Percentiles rank a stretch among this genome's conserved stretches.
These are phyloP conservation scores for Hoplias malabaricus DNA, from an alignment of 2,113 vertebrate species.

Conservation along the genomic window DNA sequence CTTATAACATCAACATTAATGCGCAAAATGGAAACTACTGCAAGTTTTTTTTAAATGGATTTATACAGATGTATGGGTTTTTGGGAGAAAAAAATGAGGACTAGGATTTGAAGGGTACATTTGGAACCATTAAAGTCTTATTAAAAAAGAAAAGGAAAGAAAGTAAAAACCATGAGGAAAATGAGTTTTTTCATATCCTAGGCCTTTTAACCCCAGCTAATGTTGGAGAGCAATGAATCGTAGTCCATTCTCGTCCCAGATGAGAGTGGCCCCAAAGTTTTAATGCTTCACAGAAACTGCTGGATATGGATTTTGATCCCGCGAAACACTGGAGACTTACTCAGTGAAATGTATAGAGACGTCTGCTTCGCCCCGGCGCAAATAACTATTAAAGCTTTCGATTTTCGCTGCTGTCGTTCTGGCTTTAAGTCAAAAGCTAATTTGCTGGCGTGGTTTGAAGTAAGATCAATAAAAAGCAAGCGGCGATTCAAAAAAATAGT, in stretches of 20 bases:
- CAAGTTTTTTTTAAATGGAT: too few species aligned
- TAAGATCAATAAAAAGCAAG: constrained; percentile 60
- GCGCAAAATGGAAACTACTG: too few species aligned
- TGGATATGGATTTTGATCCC: constrained; percentile 6
- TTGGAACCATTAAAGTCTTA: too few species aligned
- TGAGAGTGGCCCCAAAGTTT: neutral
- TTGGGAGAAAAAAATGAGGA: too few species aligned
- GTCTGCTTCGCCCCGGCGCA: constrained; percentile 48
- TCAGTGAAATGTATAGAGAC: constrained; percentile 47
- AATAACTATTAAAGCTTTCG: constrained; percentile 65
- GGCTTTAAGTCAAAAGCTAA: constrained; percentile 69
- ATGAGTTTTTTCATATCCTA: too few species aligned
- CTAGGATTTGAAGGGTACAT: too few species aligned
- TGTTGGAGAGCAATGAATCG: neutral
- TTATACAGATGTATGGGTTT: too few species aligned
- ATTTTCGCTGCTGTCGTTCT: constrained; percentile 64
- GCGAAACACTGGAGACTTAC: constrained; percentile 27
- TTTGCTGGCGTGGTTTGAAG: constrained; percentile 62
- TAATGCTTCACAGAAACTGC: neutral
- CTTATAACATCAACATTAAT: too few species aligned
- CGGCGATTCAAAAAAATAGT: too few species aligned
- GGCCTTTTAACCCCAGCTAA: neutral
- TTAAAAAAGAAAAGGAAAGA: too few species aligned
- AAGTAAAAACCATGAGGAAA: neutral
- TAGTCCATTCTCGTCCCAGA: neutral